A percentile compares a stretch with the other conserved stretches of the same genome.
Evolutionary conservation across 2,888 invertebrate genomes (phyloP).

Genomic region (Amorpha juglandis): DNA sequence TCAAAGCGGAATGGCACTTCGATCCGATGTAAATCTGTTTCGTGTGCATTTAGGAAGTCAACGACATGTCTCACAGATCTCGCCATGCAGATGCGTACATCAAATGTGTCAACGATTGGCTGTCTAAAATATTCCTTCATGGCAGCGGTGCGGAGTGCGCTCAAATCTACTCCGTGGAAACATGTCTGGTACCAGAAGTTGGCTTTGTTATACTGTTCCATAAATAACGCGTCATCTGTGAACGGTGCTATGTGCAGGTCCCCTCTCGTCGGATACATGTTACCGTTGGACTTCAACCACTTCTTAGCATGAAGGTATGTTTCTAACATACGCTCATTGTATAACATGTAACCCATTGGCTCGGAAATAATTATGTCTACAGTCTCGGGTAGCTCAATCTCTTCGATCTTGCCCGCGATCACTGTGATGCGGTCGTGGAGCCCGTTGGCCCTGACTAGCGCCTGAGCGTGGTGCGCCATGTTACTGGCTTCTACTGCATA

Average conservation of each 20-base stretch:
- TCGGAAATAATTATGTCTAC: slow-evolving; percentile 99
- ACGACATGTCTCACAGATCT: slow-evolving; percentile 96
- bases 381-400: slow-evolving; percentile 96
- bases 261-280: slow-evolving; percentile 99
- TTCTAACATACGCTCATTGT: slow-evolving; percentile 99
- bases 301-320: slow-evolving; percentile 99
- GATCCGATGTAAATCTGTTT: slow-evolving; percentile 97
- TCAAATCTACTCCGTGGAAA: slow-evolving; percentile 98
- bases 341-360: slow-evolving; percentile 99
- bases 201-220: slow-evolving; percentile 99
- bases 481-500: slow-evolving; percentile 99
- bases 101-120: slow-evolving; percentile 99
- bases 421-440: slow-evolving; percentile 94
- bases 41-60: slow-evolving; percentile 96
- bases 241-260: slow-evolving; percentile 99
- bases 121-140: slow-evolving; percentile 99
- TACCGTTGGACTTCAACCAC: slow-evolving; percentile 96
- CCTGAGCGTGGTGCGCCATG: slow-evolving; percentile 98
- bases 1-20: slow-evolving; percentile 98
- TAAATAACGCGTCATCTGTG: slow-evolving; percentile 97
- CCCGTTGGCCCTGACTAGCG: slow-evolving; percentile 94
- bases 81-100: slow-evolving; percentile 98
- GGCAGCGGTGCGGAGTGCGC: slow-evolving; percentile 95
- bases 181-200: slow-evolving; percentile 99
- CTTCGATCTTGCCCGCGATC: slow-evolving; percentile 99